Base-by-base conservation (phyloP, 1,140 invertebrate genomes). In the Drosophila subpulchrella region DNA sequence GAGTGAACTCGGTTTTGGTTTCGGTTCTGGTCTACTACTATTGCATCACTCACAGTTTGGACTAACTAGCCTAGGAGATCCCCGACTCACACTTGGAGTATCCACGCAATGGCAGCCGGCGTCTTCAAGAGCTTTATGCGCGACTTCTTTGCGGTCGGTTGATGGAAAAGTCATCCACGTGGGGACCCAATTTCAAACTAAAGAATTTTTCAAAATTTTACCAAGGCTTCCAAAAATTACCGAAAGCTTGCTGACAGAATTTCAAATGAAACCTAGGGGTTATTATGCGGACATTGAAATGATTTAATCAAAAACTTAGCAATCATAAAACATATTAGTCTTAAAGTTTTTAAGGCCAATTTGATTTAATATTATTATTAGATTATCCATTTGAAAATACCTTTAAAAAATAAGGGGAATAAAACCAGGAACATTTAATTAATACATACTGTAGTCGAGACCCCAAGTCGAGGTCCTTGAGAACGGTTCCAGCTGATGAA, bases 111-210 rank as follows among this genome's bases (percentile, higher is more conserved):
- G 90, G 88, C 86, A 4, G 81, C 82, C 56, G 81, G 90, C 24
- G 90, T 83, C 27, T 77, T 92, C 46, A 91, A 75, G 67, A 86
- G 76, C 59, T 89, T 92, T 65, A 81, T 92, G 66, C 84, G 91
- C 8, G 91, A 92, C 38, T 75, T 92, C 38, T 92, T 92, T 91
- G 90, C 91, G 90, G 91, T 92, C 63, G 53, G 88, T 89, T 67
- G 20, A 17, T 17, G 39, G 17, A 46, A 4, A 44, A 56, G 8
- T 32, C 17, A 20, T 12, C 11, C 54, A 24, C 46, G 62, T 13
- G 30, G 36, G 42, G 4, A 20, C 55, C 61, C 13, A 54, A 53
- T 68, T 71, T 24, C 6, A 13, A 51, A 62, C 47, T 44, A 51
- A 50, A 79, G 32, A 81, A 65, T 54, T 72, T 73, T 34, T 6